Conservation (phyloP, 2,888 invertebrate genomes). For the Ephialtes manifestator region DNA sequence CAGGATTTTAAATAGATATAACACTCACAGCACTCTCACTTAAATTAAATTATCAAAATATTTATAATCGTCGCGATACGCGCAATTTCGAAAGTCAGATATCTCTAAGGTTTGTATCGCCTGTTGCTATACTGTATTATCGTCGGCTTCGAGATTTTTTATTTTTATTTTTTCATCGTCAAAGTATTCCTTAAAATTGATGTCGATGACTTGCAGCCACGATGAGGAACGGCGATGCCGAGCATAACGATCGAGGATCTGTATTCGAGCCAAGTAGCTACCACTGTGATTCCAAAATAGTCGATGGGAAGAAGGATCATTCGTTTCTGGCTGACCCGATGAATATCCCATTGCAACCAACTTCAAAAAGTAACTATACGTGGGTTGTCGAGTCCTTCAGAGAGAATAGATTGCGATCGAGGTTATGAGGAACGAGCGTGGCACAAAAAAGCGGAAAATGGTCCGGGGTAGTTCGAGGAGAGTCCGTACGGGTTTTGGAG, state of each 20-base stretch:
- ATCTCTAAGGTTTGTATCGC: background rate
- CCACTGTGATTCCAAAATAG: background rate
- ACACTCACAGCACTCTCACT: background rate
- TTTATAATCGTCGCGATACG: background rate
- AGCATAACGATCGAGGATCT: background rate
- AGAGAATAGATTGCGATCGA: background rate
- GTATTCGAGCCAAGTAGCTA: background rate
- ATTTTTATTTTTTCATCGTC: background rate
- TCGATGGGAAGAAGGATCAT: background rate
- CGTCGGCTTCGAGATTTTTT: background rate
- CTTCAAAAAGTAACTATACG: background rate
- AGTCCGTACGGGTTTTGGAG: background rate
- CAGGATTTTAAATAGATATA: background rate
- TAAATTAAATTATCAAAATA: background rate
- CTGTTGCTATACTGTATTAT: background rate
- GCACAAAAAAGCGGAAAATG: background rate
- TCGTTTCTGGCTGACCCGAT: background rate
- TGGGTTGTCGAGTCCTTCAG: background rate
- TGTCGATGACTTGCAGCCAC: slow-evolving; percentile 12
- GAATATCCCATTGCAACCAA: background rate
- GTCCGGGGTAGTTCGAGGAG: background rate
- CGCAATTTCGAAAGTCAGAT: background rate
- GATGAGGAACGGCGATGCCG: background rate
- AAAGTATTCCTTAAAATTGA: background rate
- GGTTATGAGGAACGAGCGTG: background rate